phyloP scores from a whole-genome alignment of 2,888 invertebrate species.

The Stenoptilia bipunctidactyla region DNA sequence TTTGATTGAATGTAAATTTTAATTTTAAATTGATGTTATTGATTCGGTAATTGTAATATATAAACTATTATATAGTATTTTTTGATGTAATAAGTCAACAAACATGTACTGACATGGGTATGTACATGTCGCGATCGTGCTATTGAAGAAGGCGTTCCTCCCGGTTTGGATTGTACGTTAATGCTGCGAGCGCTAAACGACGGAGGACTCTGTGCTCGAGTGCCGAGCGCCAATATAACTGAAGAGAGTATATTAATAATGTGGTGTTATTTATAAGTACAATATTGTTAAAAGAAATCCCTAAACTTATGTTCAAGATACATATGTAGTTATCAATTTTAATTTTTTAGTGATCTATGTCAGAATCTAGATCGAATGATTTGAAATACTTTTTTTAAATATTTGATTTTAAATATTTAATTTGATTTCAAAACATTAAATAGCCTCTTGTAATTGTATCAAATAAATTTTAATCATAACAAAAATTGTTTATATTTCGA shows the following conservation, averaged over 20 bases:
- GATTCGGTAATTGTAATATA: constrained; percentile 22
- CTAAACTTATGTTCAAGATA: constrained; percentile 46
- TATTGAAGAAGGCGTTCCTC: constrained; percentile 19
- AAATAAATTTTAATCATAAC: constrained; percentile 53
- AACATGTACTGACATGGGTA: constrained; percentile 27
- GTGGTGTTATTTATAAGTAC: constrained; percentile 61
- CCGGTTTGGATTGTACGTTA: neutral
- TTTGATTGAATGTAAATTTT: constrained; percentile 1
- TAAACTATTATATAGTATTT: constrained; percentile 44
- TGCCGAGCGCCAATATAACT: constrained; percentile 5
- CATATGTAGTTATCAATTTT: constrained; percentile 39
- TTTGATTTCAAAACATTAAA: too few species aligned
- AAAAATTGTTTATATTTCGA: constrained; percentile 19
- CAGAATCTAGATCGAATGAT: constrained; percentile 41
- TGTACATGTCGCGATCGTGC: constrained; percentile 31
- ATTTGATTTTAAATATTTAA: too few species aligned
- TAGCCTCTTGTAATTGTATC: constrained; percentile 50
- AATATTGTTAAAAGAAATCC: constrained; percentile 58
- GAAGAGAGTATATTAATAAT: constrained; percentile 34
- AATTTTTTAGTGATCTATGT: constrained; percentile 54
- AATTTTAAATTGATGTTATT: constrained; percentile 28
- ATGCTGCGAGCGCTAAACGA: neutral
- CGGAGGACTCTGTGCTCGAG: neutral
- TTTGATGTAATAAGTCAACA: too few species aligned
- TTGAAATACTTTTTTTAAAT: too few species aligned